Conservation (phyloP, 2,888 invertebrate genomes). For the Onthophagus sagittarius region DNA sequence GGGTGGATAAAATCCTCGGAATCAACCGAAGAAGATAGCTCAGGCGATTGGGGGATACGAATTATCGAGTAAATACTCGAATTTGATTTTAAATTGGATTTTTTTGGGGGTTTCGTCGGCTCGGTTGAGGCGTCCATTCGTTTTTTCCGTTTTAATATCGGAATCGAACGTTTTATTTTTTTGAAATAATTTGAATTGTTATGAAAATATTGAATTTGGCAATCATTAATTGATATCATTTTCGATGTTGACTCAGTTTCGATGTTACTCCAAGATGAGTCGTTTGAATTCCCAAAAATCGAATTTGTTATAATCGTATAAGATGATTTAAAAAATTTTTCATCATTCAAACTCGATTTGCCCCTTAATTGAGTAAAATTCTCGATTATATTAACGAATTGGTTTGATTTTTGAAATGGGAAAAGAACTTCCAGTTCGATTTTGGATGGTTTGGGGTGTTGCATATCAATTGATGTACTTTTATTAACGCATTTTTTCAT, state of each 20-base stretch:
- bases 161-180: not conserved
- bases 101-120: not conserved
- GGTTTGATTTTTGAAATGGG: not conserved
- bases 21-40: not conserved
- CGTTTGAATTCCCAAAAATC: not conserved
- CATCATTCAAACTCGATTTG: not conserved
- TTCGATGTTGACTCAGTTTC: too few relatives aligned
- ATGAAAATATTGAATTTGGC: not conserved
- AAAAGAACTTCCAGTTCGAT: not conserved
- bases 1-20: not conserved
- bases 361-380: not conserved
- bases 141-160: not conserved
- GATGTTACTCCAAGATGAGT: not conserved
- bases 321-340: not conserved
- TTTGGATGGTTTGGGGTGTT: too few relatives aligned
- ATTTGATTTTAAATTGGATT: not conserved
- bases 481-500: too few relatives aligned
- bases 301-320: not conserved
- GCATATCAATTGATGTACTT: too few relatives aligned
- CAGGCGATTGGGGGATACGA: not conserved
- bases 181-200: not conserved
- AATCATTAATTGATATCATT: not conserved
- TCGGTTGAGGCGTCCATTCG: not conserved
- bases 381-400: not conserved
- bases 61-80: not conserved